Conservation (phyloP, 2,797 vertebrate species). For the Alouatta caraya region DNA sequence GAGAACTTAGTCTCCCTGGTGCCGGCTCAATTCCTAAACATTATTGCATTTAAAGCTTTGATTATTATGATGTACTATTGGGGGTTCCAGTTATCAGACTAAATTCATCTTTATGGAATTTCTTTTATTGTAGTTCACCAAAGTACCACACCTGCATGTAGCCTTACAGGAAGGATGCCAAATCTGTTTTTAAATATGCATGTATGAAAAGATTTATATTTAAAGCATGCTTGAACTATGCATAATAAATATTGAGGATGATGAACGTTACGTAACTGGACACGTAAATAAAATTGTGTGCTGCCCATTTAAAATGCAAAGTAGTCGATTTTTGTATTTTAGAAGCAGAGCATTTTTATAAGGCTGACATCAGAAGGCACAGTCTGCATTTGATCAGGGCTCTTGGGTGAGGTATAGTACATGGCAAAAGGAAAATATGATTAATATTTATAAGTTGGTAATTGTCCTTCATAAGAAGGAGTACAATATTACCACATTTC, state of each 20-base stretch:
- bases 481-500: neutral
- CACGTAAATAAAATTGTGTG: slow-evolving; percentile 27
- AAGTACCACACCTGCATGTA: neutral
- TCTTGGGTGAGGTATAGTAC: neutral
- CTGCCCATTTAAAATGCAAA: slow-evolving; percentile 23
- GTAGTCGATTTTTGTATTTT: slow-evolving; percentile 20
- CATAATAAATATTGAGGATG: neutral
- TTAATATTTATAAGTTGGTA: slow-evolving; percentile 67
- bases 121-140: slow-evolving; percentile 65
- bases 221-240: neutral
- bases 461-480: slow-evolving; percentile 47
- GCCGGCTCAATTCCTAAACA: slow-evolving; percentile 81
- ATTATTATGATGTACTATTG: slow-evolving; percentile 77
- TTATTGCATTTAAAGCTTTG: slow-evolving; percentile 80
- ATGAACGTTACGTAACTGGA: neutral
- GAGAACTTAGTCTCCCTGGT: slow-evolving; percentile 81
- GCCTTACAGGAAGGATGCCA: neutral
- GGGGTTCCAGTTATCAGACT: slow-evolving; percentile 67
- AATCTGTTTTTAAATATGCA: neutral
- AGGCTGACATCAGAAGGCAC: slow-evolving; percentile 8
- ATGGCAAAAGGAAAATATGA: slow-evolving; percentile 52
- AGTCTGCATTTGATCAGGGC: slow-evolving; percentile 58
- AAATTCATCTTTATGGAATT: slow-evolving; percentile 75
- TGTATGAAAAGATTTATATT: slow-evolving; percentile 29
- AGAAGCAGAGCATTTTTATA: slow-evolving; percentile 23